A percentile compares a stretch with the other conserved stretches of the same genome.
phyloP scores from a whole-genome alignment of 2,113 vertebrate species.

The Takifugu bimaculatus region DNA sequence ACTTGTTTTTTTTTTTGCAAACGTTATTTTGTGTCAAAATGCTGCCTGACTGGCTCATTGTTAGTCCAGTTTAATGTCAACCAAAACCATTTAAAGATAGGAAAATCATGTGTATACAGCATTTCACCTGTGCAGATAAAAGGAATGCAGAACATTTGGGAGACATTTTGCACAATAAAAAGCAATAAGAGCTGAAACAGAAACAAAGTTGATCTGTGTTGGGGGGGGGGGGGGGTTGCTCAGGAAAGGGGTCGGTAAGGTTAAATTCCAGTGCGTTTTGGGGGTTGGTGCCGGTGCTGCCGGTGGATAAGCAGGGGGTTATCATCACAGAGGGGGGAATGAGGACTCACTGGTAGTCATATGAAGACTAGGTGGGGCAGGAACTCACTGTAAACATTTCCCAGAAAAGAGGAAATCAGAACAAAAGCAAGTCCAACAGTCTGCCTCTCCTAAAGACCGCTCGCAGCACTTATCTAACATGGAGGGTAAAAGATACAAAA shows the following conservation, averaged over 20 bases:
- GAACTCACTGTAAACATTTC: conserved; percentile 63
- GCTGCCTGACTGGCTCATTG: too few species aligned
- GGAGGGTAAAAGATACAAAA: background rate
- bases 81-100: conserved; percentile 4
- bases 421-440: conserved; percentile 46
- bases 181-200: conserved; percentile 8
- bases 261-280: conserved; percentile 64
- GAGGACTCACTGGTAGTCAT: conserved; percentile 33
- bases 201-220: conserved; percentile 34
- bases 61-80: background rate
- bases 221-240: conserved; percentile 33
- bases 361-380: conserved; percentile 62
- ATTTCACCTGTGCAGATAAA: conserved; percentile 22
- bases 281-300: conserved; percentile 47
- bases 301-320: conserved; percentile 42
- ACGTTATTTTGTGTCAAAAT: too few species aligned
- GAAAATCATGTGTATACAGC: conserved; percentile 15
- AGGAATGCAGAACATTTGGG: conserved; percentile 21
- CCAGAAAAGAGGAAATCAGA: conserved; percentile 65
- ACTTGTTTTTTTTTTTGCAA: too few species aligned
- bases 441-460: conserved; percentile 11
- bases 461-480: conserved; percentile 15
- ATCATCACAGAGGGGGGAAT: conserved; percentile 51
- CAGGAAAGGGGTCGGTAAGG: conserved; percentile 50
- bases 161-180: conserved; percentile 40